phyloP scores from a whole-genome alignment of 2,113 vertebrate species.

The Butastur rufipennis region DNA sequence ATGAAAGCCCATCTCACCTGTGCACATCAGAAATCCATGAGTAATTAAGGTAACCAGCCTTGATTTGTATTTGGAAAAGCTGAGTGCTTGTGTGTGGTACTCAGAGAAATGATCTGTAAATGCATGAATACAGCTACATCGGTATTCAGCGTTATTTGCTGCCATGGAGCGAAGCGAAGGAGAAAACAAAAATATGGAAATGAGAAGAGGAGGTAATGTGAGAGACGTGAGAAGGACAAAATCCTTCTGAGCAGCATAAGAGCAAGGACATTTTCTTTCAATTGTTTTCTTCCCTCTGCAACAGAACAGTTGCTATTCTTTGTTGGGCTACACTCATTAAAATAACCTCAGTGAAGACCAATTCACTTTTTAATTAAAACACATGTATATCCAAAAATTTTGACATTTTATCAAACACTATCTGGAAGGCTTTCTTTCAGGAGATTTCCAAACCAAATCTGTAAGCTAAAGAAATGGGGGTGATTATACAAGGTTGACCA shows the following conservation, averaged over 20 bases:
- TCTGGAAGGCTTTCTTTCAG: not conserved
- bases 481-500: not conserved
- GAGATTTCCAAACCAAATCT: not conserved
- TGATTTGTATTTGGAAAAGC: conserved; percentile 37
- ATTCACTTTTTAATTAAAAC: not conserved
- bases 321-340: not conserved
- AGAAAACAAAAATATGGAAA: conserved; percentile 65
- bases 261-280: not conserved
- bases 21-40: conserved; percentile 3
- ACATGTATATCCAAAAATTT: not conserved
- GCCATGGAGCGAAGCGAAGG: not conserved
- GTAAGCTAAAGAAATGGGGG: not conserved
- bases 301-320: not conserved
- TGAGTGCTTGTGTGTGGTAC: not conserved
- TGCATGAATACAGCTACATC: not conserved
- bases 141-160: conserved; percentile 18
- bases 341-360: not conserved
- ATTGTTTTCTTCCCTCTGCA: not conserved
- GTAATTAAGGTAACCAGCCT: conserved; percentile 42
- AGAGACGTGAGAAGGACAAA: conserved; percentile 8
- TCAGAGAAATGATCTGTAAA: conserved; percentile 36
- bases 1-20: not conserved
- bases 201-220: not conserved
- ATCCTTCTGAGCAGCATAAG: not conserved
- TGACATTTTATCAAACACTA: not conserved